phyloP scores from a whole-genome alignment of 2,888 invertebrate species.

The Drosophila niveifrons region DNA sequence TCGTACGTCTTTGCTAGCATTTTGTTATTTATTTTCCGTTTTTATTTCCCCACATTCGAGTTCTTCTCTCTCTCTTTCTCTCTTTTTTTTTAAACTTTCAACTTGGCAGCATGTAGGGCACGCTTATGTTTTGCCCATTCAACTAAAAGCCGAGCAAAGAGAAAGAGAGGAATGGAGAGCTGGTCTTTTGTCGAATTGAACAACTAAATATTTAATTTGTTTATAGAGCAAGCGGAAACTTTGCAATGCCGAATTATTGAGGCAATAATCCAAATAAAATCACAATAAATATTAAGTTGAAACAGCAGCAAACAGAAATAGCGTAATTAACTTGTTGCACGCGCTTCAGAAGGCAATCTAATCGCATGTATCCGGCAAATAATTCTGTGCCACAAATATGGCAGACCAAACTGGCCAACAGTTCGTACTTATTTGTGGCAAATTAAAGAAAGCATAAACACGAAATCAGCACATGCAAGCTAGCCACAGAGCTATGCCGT shows the following conservation, averaged over 20 bases:
- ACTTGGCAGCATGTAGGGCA: conserved; percentile 19
- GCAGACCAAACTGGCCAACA: conserved; percentile 17
- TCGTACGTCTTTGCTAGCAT: conserved; percentile 44
- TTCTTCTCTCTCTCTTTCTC: neutral
- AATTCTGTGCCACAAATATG: conserved; percentile 71
- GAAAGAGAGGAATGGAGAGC: neutral
- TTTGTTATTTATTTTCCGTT: conserved; percentile 41
- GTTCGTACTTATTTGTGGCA: conserved; percentile 64
- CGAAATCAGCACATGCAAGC: conserved; percentile 77
- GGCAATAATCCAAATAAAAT: conserved; percentile 56
- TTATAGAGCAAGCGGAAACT: conserved; percentile 9
- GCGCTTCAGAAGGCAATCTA: conserved; percentile 72
- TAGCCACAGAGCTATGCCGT: conserved; percentile 10
- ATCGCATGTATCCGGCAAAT: conserved; percentile 85
- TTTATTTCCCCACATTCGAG: conserved; percentile 20
- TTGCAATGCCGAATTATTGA: conserved; percentile 49
- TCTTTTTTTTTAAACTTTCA: conserved; percentile 7
- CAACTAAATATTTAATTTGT: conserved; percentile 38
- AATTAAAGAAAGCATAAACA: conserved; percentile 79
- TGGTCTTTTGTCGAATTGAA: conserved; percentile 24
- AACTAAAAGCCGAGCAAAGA: conserved; percentile 11
- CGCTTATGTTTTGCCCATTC: conserved; percentile 33
- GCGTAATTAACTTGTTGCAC: conserved; percentile 84
- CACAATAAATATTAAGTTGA: conserved; percentile 51
- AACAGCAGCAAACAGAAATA: conserved; percentile 27